phyloP scores from a whole-genome alignment of 2,888 invertebrate genomes.

The Lysandra bellargus region DNA sequence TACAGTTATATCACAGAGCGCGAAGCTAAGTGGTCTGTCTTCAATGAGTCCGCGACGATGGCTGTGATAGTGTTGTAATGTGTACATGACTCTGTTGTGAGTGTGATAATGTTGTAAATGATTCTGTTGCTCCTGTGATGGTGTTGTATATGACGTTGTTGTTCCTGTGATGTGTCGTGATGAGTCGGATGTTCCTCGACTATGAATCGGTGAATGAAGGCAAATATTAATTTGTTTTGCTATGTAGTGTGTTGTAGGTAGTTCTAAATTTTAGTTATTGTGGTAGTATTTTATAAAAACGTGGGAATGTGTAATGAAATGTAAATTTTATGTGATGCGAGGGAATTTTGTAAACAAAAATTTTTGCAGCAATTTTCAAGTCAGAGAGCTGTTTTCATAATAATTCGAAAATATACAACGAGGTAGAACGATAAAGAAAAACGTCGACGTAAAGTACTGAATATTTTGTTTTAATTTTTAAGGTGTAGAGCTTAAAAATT shows the following conservation, averaged over 20 bases:
- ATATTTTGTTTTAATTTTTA: too few relatives aligned
- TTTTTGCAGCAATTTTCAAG: not conserved
- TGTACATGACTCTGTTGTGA: not conserved
- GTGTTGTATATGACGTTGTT: not conserved
- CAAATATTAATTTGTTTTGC: constrained; percentile 25
- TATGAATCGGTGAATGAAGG: constrained; percentile 25
- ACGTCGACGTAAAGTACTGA: too few relatives aligned
- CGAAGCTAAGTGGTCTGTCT: constrained; percentile 26
- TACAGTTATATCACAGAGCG: constrained; percentile 55
- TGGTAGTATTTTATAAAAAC: not conserved
- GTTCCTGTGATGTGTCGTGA: constrained; percentile 17
- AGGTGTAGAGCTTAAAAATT: too few relatives aligned
- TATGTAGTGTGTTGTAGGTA: not conserved
- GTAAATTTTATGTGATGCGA: not conserved
- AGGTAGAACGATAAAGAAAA: too few relatives aligned
- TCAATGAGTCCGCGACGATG: not conserved
- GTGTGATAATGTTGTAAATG: not conserved
- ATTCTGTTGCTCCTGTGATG: not conserved
- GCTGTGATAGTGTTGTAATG: not conserved
- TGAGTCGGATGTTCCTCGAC: constrained; percentile 23
- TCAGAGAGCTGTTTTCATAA: not conserved
- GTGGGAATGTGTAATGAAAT: not conserved
- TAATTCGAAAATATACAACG: not conserved
- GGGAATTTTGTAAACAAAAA: not conserved
- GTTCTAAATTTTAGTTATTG: not conserved